Percentiles rank a stretch among this genome's conserved stretches.
Conservation (phyloP, 2,888 invertebrate species). For the Cynaeus angustus region DNA sequence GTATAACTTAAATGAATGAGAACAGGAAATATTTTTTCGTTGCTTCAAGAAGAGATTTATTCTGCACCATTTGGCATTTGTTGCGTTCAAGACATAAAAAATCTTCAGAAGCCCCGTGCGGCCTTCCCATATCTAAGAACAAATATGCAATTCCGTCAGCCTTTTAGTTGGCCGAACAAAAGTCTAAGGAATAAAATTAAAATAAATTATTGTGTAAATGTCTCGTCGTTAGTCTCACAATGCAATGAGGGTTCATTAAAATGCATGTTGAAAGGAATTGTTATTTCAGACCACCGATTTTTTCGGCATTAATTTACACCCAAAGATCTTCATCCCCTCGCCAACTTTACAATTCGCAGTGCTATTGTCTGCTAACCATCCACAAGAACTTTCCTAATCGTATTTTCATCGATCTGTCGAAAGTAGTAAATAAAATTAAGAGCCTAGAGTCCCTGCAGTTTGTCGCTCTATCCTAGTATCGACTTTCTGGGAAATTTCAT, state of each 20-base stretch:
- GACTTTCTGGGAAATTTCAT: slow-evolving; percentile 30
- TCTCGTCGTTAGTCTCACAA: slow-evolving; percentile 9
- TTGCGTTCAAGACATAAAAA: too few species aligned
- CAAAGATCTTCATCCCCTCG: background rate
- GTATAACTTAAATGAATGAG: too few species aligned
- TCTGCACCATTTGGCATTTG: too few species aligned
- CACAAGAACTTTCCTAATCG: background rate
- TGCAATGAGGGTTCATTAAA: slow-evolving; percentile 38
- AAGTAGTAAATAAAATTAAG: background rate
- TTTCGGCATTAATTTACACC: background rate
- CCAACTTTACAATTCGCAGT: too few species aligned
- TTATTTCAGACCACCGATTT: slow-evolving; percentile 6
- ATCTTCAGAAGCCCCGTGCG: too few species aligned
- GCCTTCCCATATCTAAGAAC: too few species aligned
- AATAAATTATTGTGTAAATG: slow-evolving; percentile 33
- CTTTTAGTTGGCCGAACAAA: background rate
- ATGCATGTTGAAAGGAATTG: slow-evolving; percentile 27
- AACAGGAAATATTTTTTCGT: too few species aligned
- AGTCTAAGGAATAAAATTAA: slow-evolving; percentile 34
- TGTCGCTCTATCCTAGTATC: slow-evolving; percentile 5
- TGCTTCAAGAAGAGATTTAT: too few species aligned
- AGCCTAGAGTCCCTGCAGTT: background rate
- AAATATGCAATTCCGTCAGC: background rate
- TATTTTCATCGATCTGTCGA: background rate
- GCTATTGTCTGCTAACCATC: too few species aligned